phyloP scores from a whole-genome alignment of 1,140 invertebrate species.

The Epicauta chinensis region DNA sequence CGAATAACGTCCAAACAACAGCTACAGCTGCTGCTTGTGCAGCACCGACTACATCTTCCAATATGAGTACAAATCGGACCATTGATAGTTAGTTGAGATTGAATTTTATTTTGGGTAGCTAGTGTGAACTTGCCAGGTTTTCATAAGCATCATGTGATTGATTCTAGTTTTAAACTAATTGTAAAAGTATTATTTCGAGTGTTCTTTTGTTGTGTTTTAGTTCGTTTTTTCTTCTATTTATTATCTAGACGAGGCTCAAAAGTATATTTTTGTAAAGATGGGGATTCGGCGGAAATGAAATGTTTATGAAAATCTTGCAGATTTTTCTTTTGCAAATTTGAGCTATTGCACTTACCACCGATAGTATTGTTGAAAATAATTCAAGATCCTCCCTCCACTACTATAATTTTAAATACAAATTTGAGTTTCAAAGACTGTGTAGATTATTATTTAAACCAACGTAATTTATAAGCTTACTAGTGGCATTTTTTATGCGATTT shows the following conservation, averaged over 20 bases:
- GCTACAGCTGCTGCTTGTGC: no score
- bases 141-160: constrained; percentile 10
- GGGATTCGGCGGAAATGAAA: background rate
- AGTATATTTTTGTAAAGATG: constrained; percentile 15
- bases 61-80: constrained; percentile 17
- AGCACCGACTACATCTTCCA: constrained; percentile 21
- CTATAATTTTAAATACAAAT: constrained; percentile 11
- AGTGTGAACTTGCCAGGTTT: constrained; percentile 9
- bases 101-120: no score
- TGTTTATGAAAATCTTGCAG: constrained; percentile 10
- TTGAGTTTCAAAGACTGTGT: constrained; percentile 18
- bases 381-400: constrained; percentile 4
- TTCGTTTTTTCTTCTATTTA: constrained; percentile 6
- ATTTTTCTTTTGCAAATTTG: background rate
- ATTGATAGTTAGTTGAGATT: constrained; percentile 27
- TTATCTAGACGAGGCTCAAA: background rate
- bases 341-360: no score
- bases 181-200: no score
- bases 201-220: constrained; percentile 4
- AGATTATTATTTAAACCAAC: constrained; percentile 14
- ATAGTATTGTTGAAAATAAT: constrained; percentile 9
- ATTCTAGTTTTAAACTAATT: background rate
- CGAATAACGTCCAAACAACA: constrained; percentile 21
- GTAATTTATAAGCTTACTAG: constrained; percentile 13
- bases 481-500: constrained; percentile 9